Base-by-base conservation (phyloP, 1,140 invertebrate species). In the Temnothorax nylanderi region DNA sequence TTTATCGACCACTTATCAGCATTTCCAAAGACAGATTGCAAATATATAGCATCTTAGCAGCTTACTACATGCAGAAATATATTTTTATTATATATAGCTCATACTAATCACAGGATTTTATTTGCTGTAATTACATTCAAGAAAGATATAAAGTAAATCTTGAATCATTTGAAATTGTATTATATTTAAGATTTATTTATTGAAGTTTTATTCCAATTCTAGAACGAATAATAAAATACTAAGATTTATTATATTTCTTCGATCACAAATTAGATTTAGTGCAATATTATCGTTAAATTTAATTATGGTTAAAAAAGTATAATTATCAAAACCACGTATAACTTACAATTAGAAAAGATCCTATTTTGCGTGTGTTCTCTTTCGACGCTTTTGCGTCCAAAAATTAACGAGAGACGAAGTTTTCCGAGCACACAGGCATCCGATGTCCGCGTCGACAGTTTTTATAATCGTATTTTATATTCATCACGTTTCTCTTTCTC, bases 1-100 rank as follows among this genome's bases (percentile, higher is more conserved):
- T 91, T 88, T 26, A 26, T 67, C 47, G n/a, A 32, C 21, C 77
- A 77, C 60, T 88, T 90, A 86, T 88, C 86, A 72, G 44, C 32
- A 10, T 8, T 26, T 26, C 11, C 34, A 8, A 13, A 51, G 44
- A 6, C n/a, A 65, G 21, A 56, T 67, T 6, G 58, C 21, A 32
- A 75, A 32, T 65, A 21, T 7, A n/a, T 7, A n/a, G 3, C 0
- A 7, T 58, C 34, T 56, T 72, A 21, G 51, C 18, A 74, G 26
- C 3, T 74, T 18, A 41, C 7, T 21, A 7, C 26, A 51, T 11
- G 2, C n/a, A 69, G 3, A 49, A 51, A 3, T 37, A 21, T 37
- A 16, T 18, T 65, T 41, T 41, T 41, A 41, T 41, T 6, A 41
- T 41, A 41, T 6, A 37, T 6, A 41, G 37, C 26, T 26, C 26